phyloP scores from a whole-genome alignment of 2,113 vertebrate genomes.

The Aleadryas rufinucha region DNA sequence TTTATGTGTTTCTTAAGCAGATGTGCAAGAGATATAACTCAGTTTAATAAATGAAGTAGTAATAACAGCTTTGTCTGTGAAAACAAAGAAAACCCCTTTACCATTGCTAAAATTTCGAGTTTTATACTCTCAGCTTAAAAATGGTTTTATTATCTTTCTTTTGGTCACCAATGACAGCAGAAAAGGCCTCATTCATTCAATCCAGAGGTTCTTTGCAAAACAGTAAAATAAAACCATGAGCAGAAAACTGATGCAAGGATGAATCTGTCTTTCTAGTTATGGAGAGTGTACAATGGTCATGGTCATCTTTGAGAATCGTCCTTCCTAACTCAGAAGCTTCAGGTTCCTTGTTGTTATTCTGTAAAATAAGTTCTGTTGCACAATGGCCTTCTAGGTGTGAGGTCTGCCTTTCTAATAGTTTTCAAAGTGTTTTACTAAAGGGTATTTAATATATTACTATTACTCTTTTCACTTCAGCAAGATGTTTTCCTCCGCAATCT shows the following conservation, averaged over 20 bases:
- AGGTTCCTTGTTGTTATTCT: neutral
- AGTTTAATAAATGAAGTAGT: neutral
- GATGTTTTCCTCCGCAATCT: neutral
- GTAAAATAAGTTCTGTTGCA: neutral
- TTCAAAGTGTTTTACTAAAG: neutral
- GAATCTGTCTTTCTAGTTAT: neutral
- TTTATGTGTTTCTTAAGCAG: neutral
- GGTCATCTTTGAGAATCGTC: neutral
- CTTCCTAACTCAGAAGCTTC: neutral
- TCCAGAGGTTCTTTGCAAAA: neutral
- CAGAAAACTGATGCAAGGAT: neutral
- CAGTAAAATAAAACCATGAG: neutral
- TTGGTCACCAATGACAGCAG: neutral
- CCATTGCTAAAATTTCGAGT: neutral
- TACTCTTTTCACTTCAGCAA: neutral
- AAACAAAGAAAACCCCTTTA: neutral
- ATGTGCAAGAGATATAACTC: neutral
- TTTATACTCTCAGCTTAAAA: neutral
- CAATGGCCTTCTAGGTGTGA: neutral
- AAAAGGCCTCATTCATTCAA: neutral
- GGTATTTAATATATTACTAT: neutral
- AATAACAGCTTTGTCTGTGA: neutral
- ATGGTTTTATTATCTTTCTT: neutral
- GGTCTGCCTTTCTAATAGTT: neutral
- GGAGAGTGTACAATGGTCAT: neutral